phyloP scores from a whole-genome alignment of 2,797 vertebrate species.

The Enteromius viviparus region DNA sequence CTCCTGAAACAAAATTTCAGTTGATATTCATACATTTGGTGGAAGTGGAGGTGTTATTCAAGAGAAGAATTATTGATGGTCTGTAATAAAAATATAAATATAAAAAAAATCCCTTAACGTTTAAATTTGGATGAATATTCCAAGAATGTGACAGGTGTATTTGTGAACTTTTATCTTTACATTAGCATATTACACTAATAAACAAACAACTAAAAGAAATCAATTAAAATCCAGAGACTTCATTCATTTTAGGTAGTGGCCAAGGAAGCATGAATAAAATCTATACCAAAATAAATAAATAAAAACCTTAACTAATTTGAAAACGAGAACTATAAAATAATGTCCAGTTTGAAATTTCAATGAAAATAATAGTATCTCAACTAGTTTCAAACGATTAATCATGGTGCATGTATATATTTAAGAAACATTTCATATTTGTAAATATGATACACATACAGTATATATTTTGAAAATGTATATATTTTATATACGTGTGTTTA shows the following conservation, averaged over 20 bases:
- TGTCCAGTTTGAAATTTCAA: too few relatives aligned
- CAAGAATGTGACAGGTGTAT: neutral
- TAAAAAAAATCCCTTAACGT: too few relatives aligned
- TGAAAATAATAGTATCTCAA: too few relatives aligned
- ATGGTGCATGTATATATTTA: too few relatives aligned
- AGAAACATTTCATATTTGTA: neutral
- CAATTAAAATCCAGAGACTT: neutral
- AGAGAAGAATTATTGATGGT: neutral
- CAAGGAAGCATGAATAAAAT: neutral
- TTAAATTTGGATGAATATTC: neutral
- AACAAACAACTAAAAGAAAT: neutral
- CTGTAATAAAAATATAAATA: neutral
- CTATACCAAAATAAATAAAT: neutral
- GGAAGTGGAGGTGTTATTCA: neutral
- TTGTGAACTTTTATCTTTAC: neutral
- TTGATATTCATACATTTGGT: neutral
- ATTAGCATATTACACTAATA: neutral
- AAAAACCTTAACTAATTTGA: too few relatives aligned
- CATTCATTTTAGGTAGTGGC: neutral
- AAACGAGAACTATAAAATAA: too few relatives aligned
- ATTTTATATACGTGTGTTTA: too few relatives aligned
- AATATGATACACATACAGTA: too few relatives aligned
- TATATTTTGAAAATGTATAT: too few relatives aligned
- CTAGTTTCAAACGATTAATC: too few relatives aligned
- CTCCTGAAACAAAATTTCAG: constrained; percentile 74